Base-by-base conservation (phyloP, 2,797 vertebrate species). In the Malurus splendens region DNA sequence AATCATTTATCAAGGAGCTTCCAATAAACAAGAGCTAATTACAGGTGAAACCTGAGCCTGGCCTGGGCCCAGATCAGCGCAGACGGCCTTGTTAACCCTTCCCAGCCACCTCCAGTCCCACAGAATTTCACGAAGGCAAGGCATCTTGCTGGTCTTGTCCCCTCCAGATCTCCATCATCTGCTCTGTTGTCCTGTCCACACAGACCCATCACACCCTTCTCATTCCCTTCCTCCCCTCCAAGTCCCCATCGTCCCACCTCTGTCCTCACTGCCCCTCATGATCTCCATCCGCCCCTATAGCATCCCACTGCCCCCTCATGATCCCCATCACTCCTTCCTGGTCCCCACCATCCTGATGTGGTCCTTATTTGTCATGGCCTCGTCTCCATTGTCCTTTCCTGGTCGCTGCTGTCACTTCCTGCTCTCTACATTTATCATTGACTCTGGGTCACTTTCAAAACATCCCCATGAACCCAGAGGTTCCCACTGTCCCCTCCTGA, bases 1-100 rank as follows among this genome's bases (percentile, higher is more conserved):
- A 90, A 92, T 86, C 90, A 75, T 91, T 86, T 93, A 56, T 91
- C 86, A 88, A 0, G 1, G 50, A 92, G 89, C 79, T 47, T 84
- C 80, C 75, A 68, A 70, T 80, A 87, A 90, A 85, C 24, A 64
- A 65, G 67, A 79, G 85, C 87, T 92, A 90, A 95, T 94, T 94
- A 65, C 30, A 48, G 41, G 33, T 86, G 95, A 94, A 96, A 96
- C 50, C 12, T 0, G 92, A 96, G 78, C 90, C 87, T n/a, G 24
- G 48, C 32, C 62, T 57, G 54, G 77, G 16, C 42, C 8, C 0
- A 2, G 68, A 65, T 89, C 71, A 52, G 68, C 0, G 16, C 75
- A 10, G 32, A n/a, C 14, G 0, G 45, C 48, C 1, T 3, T 6
- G 1, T 94, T 94, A 94, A 95, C 91, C 72, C 89, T 84, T 94